These are phyloP conservation scores for Grus americana DNA, from an alignment of 2,113 vertebrate species.

Conservation along the genomic window DNA sequence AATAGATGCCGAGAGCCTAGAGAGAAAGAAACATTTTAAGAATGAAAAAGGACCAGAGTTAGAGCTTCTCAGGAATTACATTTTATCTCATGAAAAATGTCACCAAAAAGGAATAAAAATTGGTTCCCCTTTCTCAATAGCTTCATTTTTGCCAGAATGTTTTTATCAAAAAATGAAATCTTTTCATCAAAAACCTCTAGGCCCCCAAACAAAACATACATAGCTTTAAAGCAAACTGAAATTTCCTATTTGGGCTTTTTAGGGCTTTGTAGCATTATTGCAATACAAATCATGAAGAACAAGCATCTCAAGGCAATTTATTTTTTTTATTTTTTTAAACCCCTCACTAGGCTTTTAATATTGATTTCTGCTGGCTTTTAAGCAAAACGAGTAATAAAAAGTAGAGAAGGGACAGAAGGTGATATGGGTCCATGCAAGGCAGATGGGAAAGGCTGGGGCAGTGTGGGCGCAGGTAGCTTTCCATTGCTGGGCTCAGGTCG, in stretches of 20 bases:
- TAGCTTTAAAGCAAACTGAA: not conserved
- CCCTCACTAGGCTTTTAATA: not conserved
- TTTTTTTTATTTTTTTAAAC: not conserved
- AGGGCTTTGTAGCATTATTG: not conserved
- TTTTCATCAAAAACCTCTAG: slow-evolving; percentile 2
- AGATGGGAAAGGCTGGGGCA: not conserved
- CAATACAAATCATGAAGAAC: not conserved
- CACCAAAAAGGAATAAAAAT: slow-evolving; percentile 47
- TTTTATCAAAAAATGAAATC: slow-evolving; percentile 48
- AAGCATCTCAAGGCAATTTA: not conserved
- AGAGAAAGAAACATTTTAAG: slow-evolving; percentile 38
- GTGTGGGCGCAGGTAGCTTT: fast-evolving
- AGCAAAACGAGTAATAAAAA: not conserved
- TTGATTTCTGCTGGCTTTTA: not conserved
- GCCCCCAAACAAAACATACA: not conserved
- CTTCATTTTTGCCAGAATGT: slow-evolving; percentile 15
- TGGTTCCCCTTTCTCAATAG: not conserved
- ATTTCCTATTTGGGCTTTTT: not conserved
- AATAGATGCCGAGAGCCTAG: slow-evolving; percentile 43
- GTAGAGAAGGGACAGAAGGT: not conserved
- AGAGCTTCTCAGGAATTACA: slow-evolving; percentile 36
- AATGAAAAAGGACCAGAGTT: slow-evolving; percentile 50
- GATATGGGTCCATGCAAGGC: not conserved
- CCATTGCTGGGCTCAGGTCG: not conserved
- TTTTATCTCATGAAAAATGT: slow-evolving; percentile 52